Base-by-base conservation (phyloP, 2,797 vertebrate genomes). In the Aldrovandia affinis region DNA sequence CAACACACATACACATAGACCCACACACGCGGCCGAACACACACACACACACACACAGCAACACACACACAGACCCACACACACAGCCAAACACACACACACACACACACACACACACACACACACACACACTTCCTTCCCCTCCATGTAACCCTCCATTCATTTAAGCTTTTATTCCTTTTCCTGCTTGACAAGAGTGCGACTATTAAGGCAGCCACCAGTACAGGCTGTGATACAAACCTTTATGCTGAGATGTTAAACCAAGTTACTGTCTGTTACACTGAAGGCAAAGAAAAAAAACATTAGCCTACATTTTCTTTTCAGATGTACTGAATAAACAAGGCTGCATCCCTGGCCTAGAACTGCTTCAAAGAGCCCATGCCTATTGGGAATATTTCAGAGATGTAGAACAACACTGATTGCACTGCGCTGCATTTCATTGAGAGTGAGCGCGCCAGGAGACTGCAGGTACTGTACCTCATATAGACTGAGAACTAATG, bases 301-400 rank as follows among this genome's bases (percentile, higher is more conserved):
- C 90, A 88, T 90, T 92, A 68, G 73, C 65, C 93, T 92, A 88
- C 90, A 91, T 92, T 91, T 92, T 89, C 83, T 83, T 63, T 54
- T 14, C 90, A 92, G 92, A 93, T 93, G 92, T 88, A 93, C 92
- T 92, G 91, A 94, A 95, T 95, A 96, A 96, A 96, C 94, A 95
- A 93, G 93, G 89, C 92, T 93, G 92, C 92, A 94, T 95, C 93
- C 92, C 93, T 95, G 94, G 93, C 94, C 94, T 92, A 94, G 94
- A 96, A 94, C 94, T 91, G 94, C 94, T 95, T 96, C 95, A 96
- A 96, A 95, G 94, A 95, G 93, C 90, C 92, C 89, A 90, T 92
- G 93, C 95, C 95, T 96, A 92, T 89, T 93, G 95, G 95, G 95
- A 96, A 93, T 91, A 89, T 92, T 54, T 77, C 30, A 36, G 79